phyloP scores from a whole-genome alignment of 2,113 vertebrate genomes.

The Microcebus jonahi region DNA sequence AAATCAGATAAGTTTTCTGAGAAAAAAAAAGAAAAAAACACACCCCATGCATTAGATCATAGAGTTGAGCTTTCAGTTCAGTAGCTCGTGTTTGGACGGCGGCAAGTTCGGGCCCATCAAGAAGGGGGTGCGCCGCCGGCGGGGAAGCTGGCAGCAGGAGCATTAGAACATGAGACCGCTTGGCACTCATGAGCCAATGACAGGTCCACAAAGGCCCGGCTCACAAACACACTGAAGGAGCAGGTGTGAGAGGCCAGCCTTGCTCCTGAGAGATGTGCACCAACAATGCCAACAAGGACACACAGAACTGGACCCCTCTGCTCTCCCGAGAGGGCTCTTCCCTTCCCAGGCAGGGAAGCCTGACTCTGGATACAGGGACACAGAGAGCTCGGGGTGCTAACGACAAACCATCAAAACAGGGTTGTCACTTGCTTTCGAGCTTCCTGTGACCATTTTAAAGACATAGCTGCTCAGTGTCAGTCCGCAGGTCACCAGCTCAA shows the following conservation, averaged over 20 bases:
- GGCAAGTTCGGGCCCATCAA: slow-evolving; percentile 63
- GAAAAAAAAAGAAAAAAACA: accelerated
- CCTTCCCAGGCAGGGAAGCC: neutral
- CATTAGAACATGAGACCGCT: slow-evolving; percentile 46
- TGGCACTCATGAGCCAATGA: slow-evolving; percentile 49
- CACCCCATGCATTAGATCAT: neutral
- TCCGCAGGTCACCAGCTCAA: neutral
- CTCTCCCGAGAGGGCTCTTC: neutral
- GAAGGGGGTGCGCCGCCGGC: slow-evolving; percentile 49
- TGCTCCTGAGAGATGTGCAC: neutral
- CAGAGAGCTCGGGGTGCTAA: accelerated
- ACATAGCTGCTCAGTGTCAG: neutral
- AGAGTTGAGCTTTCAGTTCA: slow-evolving; percentile 64
- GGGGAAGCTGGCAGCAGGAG: neutral
- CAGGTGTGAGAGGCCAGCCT: neutral
- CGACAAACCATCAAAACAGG: neutral
- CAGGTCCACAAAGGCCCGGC: slow-evolving; percentile 8
- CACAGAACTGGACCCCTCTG: neutral
- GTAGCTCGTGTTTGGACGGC: slow-evolving; percentile 63
- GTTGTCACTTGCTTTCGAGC: neutral
- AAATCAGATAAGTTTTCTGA: neutral
- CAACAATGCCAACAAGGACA: neutral
- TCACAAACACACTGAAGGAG: neutral
- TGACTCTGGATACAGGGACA: neutral
- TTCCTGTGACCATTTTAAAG: slow-evolving; percentile 42